Evolutionary conservation across 2,888 invertebrate genomes (phyloP).

Genomic region (Drosophila basisetae): DNA sequence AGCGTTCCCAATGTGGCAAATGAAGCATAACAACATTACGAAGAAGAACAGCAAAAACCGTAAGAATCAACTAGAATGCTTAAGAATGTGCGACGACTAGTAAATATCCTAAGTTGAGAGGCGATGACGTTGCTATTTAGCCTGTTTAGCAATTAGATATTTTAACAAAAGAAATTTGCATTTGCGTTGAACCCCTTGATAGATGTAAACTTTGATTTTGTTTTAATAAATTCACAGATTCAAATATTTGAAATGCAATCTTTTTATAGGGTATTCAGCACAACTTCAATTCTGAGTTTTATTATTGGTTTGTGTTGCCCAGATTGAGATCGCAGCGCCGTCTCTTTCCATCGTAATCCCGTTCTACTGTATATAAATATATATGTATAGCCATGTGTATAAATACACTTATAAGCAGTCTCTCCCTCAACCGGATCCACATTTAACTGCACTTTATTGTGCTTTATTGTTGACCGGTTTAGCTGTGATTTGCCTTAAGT

Average conservation of each 20-base stretch:
- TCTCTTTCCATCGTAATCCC: conserved; percentile 35
- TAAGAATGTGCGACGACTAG: conserved; percentile 1
- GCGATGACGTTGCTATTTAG: background rate
- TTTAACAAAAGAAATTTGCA: background rate
- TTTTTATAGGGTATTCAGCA: conserved; percentile 16
- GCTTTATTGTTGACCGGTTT: conserved; percentile 65
- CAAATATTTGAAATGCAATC: background rate
- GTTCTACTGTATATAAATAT: background rate
- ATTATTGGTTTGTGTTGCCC: conserved; percentile 22
- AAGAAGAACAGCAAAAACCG: conserved; percentile 2
- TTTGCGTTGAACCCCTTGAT: background rate
- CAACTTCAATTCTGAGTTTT: conserved; percentile 13
- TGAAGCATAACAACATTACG: conserved; percentile 17
- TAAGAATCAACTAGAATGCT: conserved; percentile 10
- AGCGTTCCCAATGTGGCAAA: conserved; percentile 60
- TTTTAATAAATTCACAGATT: background rate
- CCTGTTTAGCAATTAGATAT: too few relatives aligned
- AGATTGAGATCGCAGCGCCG: conserved; percentile 48
- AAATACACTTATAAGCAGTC: background rate
- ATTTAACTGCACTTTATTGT: conserved; percentile 70
- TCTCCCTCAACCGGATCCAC: conserved; percentile 62
- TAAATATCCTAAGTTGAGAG: conserved; percentile 3
- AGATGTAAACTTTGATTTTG: background rate
- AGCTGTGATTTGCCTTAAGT: conserved; percentile 51
- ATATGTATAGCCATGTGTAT: too few relatives aligned